Evolutionary conservation across 23 tunicate species (phyloP).

Genomic region (Halocynthia roretzi): DNA sequence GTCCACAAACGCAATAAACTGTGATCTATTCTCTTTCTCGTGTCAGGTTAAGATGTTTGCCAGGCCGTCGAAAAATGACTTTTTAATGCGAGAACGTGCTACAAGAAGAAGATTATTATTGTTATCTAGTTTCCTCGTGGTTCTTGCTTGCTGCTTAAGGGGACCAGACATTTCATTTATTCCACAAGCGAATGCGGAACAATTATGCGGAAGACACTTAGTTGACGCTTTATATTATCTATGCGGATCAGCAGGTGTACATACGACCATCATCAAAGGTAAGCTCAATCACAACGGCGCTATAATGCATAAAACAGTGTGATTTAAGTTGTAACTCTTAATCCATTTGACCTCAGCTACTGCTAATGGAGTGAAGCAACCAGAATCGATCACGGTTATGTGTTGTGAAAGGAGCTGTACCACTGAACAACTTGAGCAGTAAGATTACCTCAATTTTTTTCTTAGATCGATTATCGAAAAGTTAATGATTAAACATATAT

Average conservation of each 20-base stretch:
- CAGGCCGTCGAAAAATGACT: no score
- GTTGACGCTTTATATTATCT: slow-evolving; percentile 4
- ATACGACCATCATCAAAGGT: background rate
- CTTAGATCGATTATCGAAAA: no score
- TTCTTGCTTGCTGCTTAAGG: no score
- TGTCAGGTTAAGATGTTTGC: no score
- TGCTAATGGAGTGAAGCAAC: background rate
- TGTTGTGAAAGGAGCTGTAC: slow-evolving; percentile 4
- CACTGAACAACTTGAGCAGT: slow-evolving; percentile 4
- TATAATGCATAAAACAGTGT: no score
- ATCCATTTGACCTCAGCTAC: background rate
- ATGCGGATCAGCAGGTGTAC: background rate
- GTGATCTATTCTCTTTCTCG: no score
- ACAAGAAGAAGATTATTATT: no score
- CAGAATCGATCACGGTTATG: background rate
- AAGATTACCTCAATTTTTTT: background rate
- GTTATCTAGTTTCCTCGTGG: no score
- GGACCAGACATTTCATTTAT: background rate
- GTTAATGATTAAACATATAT: no score
- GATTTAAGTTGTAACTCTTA: background rate
- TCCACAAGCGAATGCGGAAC: slow-evolving; percentile 7
- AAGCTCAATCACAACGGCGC: background rate
- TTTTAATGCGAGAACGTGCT: no score
- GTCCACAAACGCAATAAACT: no score
- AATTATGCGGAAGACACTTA: background rate